Conservation (phyloP, 2,113 vertebrate genomes). For the Pteronura brasiliensis region DNA sequence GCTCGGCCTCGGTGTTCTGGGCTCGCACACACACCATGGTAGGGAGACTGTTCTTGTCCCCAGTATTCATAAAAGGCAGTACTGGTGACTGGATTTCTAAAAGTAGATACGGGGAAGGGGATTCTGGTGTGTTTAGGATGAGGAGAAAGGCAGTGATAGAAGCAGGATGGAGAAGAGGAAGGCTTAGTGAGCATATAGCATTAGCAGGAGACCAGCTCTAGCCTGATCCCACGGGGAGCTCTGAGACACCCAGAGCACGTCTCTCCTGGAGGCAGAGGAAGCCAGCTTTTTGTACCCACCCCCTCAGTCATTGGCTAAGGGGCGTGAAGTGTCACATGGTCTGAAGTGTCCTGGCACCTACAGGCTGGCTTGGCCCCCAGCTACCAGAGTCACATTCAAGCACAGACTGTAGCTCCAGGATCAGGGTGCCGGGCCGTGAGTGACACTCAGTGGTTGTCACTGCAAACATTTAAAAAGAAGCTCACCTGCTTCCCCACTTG, state of each 20-base stretch:
- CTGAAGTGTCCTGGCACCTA: too few relatives aligned
- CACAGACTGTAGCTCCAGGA: neutral
- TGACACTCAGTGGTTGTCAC: rapidly evolving
- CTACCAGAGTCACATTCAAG: neutral
- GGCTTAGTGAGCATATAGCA: neutral
- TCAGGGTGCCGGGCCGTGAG: rapidly evolving
- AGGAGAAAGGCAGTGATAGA: neutral
- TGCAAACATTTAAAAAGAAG: neutral
- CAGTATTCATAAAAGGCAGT: neutral
- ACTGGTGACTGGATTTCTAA: neutral
- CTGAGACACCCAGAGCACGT: neutral
- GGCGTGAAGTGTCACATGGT: neutral
- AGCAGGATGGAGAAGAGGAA: neutral
- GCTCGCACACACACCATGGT: too few relatives aligned
- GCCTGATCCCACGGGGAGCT: rapidly evolving
- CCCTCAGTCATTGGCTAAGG: rapidly evolving
- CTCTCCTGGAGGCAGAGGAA: neutral
- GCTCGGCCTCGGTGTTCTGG: rapidly evolving
- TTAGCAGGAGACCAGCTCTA: neutral
- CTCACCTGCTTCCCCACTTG: neutral
- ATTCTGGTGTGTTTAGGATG: neutral
- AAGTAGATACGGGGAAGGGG: neutral
- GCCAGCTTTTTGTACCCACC: neutral
- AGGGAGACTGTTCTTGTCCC: neutral
- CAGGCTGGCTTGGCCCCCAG: neutral